These are phyloP conservation scores for Rhinogobius similis DNA, from an alignment of 2,113 vertebrate genomes.

Conservation along the genomic window DNA sequence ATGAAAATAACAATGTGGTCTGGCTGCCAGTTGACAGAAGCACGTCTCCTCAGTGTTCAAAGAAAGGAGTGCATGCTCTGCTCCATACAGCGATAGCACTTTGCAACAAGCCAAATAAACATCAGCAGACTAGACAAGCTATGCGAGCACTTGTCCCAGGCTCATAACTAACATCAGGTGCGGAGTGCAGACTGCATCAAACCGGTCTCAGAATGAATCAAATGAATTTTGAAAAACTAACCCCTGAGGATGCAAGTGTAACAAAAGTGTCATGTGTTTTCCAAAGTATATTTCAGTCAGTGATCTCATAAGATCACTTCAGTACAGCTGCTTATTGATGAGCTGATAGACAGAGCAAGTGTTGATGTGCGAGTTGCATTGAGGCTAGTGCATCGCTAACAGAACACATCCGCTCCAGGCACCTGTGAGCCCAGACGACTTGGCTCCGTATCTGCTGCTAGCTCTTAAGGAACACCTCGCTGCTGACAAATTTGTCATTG, in stretches of 20 bases:
- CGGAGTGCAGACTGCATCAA: background rate
- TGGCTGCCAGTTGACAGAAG: constrained; percentile 8
- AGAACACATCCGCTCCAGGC: constrained; percentile 44
- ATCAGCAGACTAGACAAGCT: constrained; percentile 4
- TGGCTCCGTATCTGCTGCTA: constrained; percentile 4
- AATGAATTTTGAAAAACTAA: background rate
- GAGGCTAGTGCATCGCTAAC: constrained; percentile 27
- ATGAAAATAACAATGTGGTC: constrained; percentile 17
- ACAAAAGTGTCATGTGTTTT: constrained; percentile 1
- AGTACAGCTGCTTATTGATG: constrained; percentile 6
- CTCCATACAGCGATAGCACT: constrained; percentile 18
- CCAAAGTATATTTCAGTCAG: background rate
- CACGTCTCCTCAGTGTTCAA: constrained; percentile 11
- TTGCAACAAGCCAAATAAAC: constrained; percentile 4
- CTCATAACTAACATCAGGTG: constrained; percentile 14
- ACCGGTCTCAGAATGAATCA: constrained; percentile 7
- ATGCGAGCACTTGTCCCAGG: constrained; percentile 10
- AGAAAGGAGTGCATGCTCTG: constrained; percentile 24
- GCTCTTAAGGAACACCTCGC: constrained; percentile 43
- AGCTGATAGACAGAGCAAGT: constrained; percentile 13
- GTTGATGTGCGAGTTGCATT: constrained; percentile 16
- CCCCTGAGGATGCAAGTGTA: background rate
- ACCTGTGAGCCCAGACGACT: constrained; percentile 28
- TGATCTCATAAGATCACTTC: constrained; percentile 16
- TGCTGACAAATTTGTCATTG: constrained; percentile 43